These are phyloP conservation scores for Caenorhabditis brenneri DNA, from an alignment of 1,140 invertebrate species.

Conservation along the genomic window DNA sequence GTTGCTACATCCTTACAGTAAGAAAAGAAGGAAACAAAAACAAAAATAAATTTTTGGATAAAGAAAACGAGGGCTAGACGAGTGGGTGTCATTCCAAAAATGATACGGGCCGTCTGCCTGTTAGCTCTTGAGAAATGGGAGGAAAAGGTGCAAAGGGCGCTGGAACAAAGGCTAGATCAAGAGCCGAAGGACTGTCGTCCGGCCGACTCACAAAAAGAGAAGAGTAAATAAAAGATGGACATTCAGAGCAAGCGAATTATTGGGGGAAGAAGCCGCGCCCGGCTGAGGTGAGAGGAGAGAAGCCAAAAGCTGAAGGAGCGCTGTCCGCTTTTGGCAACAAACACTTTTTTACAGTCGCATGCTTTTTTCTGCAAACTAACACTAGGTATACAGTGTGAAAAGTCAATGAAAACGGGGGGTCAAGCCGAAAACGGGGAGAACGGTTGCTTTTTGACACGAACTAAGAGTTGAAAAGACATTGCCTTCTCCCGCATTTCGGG, in stretches of 20 bases:
- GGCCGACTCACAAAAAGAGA: conserved; percentile 34
- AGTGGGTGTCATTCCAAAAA: conserved; percentile 37
- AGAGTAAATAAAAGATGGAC: conserved; percentile 31
- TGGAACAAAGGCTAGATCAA: conserved; percentile 40
- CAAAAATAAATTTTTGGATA: neutral
- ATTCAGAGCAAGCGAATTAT: neutral
- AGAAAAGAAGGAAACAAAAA: no score
- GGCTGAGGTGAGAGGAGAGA: neutral
- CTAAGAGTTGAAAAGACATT: conserved; percentile 41
- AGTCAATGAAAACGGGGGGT: neutral
- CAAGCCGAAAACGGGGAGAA: no score
- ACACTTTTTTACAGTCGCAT: conserved; percentile 17
- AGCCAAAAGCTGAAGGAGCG: neutral
- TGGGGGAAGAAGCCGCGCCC: neutral
- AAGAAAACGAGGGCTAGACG: conserved; percentile 2
- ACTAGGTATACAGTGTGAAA: conserved; percentile 1
- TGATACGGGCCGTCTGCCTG: conserved; percentile 14
- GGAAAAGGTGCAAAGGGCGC: conserved; percentile 27
- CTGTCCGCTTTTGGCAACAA: conserved; percentile 24
- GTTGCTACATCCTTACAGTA: no score
- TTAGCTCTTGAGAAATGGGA: conserved; percentile 22
- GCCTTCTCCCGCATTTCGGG: conserved; percentile 14
- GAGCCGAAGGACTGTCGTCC: conserved; percentile 11
- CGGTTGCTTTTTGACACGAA: conserved; percentile 34
- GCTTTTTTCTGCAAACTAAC: conserved; percentile 27